phyloP scores from a whole-genome alignment of 1,140 invertebrate species.

The Bathynomus jamesi region DNA sequence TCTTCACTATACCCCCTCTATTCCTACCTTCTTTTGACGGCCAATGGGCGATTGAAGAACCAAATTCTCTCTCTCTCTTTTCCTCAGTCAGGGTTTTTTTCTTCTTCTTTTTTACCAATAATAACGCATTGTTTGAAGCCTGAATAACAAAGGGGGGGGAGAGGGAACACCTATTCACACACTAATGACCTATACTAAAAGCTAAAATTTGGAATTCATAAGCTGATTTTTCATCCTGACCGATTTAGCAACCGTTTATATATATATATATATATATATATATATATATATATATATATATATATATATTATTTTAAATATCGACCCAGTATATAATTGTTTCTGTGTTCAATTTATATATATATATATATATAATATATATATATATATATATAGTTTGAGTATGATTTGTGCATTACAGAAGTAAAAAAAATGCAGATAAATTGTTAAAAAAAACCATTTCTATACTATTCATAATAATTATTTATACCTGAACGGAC shows the following conservation, averaged over 20 bases:
- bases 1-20: too few species aligned
- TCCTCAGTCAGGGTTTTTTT: background rate
- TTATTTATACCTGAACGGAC: too few species aligned
- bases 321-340: too few species aligned
- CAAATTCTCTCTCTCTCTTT: background rate
- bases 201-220: background rate
- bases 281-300: background rate
- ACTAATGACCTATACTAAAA: background rate
- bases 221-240: background rate
- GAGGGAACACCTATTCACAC: background rate
- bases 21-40: too few species aligned
- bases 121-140: background rate
- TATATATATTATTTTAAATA: background rate
- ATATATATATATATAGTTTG: constrained; percentile 3
- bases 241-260: background rate
- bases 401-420: too few species aligned
- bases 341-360: too few species aligned
- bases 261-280: constrained; percentile 3
- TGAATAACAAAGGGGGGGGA: background rate
- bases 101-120: background rate
- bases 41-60: too few species aligned
- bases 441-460: too few species aligned
- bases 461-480: too few species aligned
- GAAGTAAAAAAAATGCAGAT: too few species aligned
- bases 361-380: background rate